phyloP scores from a whole-genome alignment of 2,797 vertebrate genomes.

The Sebastes wilsoni region DNA sequence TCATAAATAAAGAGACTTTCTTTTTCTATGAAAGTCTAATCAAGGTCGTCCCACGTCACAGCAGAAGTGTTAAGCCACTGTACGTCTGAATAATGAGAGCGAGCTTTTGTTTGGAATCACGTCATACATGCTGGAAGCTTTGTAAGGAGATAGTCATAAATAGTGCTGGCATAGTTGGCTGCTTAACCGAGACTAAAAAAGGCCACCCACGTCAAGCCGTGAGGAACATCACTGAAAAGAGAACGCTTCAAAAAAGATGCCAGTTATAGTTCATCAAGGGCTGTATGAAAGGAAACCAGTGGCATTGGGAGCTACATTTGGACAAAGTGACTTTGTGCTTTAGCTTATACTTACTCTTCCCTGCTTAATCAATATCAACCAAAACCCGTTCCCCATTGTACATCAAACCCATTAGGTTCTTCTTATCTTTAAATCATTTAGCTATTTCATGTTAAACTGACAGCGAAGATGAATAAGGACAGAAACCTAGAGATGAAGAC shows the following conservation, averaged over 20 bases:
- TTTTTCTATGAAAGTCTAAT: slow-evolving; percentile 16
- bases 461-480: background rate
- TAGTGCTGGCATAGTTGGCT: slow-evolving; percentile 43
- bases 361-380: background rate
- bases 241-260: slow-evolving; percentile 15
- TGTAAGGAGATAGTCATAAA: slow-evolving; percentile 28
- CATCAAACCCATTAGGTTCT: background rate
- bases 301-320: background rate
- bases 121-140: slow-evolving; percentile 8
- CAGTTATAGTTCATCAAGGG: slow-evolving; percentile 23
- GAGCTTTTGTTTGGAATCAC: slow-evolving; percentile 19
- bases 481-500: background rate
- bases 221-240: slow-evolving; percentile 34
- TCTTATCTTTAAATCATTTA: background rate
- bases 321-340: background rate
- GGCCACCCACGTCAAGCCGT: slow-evolving; percentile 27
- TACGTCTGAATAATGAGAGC: background rate
- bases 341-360: background rate
- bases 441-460: background rate
- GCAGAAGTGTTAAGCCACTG: slow-evolving; percentile 5
- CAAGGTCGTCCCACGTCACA: slow-evolving; percentile 10
- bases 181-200: slow-evolving; percentile 17
- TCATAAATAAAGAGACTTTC: background rate
- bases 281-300: slow-evolving; percentile 17
- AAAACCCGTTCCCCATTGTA: background rate